phyloP scores from a whole-genome alignment of 2,113 vertebrate genomes.

The Leucosticte australis region DNA sequence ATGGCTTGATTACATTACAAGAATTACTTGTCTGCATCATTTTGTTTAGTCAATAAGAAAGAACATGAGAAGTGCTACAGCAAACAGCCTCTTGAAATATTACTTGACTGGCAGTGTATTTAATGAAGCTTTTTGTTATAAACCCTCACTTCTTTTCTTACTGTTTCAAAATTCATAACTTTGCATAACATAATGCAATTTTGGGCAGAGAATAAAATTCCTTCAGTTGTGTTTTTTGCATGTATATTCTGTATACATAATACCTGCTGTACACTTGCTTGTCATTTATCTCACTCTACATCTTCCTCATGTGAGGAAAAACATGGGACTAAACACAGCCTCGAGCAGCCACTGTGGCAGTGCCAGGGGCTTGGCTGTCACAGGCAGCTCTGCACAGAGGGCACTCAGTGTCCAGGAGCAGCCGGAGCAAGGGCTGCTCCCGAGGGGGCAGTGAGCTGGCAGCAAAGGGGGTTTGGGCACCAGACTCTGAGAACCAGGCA shows the following conservation, averaged over 20 bases:
- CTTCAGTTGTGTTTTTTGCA: not conserved
- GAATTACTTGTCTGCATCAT: slow-evolving; percentile 1
- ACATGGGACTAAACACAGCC: not conserved
- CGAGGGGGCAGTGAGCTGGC: rapidly evolving
- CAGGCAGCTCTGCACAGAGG: rapidly evolving
- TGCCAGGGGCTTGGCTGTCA: not conserved
- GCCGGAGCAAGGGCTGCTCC: not conserved
- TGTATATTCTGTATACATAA: not conserved
- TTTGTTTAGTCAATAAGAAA: not conserved
- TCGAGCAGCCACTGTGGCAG: not conserved
- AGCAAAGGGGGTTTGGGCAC: not conserved
- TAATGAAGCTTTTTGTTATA: not conserved
- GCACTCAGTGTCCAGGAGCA: rapidly evolving
- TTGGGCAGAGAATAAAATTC: not conserved
- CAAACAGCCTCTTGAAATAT: not conserved
- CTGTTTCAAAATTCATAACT: not conserved
- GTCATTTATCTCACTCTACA: not conserved
- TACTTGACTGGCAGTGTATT: not conserved
- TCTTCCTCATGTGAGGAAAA: not conserved
- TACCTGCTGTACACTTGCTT: not conserved
- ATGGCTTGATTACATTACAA: not conserved
- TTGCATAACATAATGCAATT: not conserved
- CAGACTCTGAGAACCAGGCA: not conserved
- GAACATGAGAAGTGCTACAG: not conserved
- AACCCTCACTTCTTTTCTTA: not conserved